Evolutionary conservation across 2,888 invertebrate species (phyloP).

Genomic region (Oegoconia quadripuncta): DNA sequence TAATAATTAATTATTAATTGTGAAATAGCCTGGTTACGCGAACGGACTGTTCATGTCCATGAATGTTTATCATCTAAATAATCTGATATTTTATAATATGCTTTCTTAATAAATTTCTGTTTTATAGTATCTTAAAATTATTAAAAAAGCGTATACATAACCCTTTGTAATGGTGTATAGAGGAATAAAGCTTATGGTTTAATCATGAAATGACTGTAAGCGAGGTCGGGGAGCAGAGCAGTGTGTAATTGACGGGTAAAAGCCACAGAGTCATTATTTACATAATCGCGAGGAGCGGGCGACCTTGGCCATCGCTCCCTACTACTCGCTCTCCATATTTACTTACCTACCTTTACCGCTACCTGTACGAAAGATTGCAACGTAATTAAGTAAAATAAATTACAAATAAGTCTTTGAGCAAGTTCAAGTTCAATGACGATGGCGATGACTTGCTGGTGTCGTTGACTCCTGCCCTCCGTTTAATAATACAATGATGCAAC

Average conservation of each 20-base stretch:
- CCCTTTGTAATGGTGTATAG: too few relatives aligned
- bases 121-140: too few relatives aligned
- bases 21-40: too few relatives aligned
- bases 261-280: slow-evolving; percentile 48
- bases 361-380: slow-evolving; percentile 4
- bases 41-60: too few relatives aligned
- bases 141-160: too few relatives aligned
- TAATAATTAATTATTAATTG: too few relatives aligned
- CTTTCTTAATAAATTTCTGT: too few relatives aligned
- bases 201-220: not conserved
- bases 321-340: slow-evolving; percentile 32
- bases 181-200: too few relatives aligned
- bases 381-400: not conserved
- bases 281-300: slow-evolving; percentile 61
- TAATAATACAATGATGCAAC: slow-evolving; percentile 50
- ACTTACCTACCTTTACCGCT: slow-evolving; percentile 19
- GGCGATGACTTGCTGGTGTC: slow-evolving; percentile 59
- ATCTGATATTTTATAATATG: too few relatives aligned
- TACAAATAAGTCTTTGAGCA: slow-evolving; percentile 8
- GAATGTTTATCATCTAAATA: too few relatives aligned
- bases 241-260: slow-evolving; percentile 15
- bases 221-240: slow-evolving; percentile 8
- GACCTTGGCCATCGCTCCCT: slow-evolving; percentile 54
- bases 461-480: slow-evolving; percentile 54
- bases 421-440: slow-evolving; percentile 49